Percentiles rank a stretch among this genome's conserved stretches.
Conservation (phyloP, 2,888 invertebrate species). For the Caenorhabditis sp. region DNA sequence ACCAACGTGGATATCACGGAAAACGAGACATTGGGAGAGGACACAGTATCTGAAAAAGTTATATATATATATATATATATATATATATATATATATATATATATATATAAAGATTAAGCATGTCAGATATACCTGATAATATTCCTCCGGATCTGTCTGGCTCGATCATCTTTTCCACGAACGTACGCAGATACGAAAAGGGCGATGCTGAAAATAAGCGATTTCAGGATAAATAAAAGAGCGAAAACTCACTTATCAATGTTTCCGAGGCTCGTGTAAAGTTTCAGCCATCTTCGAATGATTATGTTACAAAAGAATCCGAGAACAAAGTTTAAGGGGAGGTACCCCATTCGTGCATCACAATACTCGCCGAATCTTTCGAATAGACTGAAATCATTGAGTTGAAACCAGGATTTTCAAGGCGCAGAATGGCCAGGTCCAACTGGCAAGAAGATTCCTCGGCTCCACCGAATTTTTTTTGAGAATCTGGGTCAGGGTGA, state of each 20-base stretch:
- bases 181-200: constrained; percentile 71
- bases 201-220: constrained; percentile 69
- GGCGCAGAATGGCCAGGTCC: too few relatives aligned
- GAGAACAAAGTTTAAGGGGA: constrained; percentile 76
- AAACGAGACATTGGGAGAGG: constrained; percentile 71
- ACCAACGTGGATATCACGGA: constrained; percentile 71
- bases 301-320: constrained; percentile 77
- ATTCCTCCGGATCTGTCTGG: constrained; percentile 73
- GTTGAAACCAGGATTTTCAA: too few relatives aligned
- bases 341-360: constrained; percentile 71
- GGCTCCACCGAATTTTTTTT: too few relatives aligned
- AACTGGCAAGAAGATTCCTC: too few relatives aligned
- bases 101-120: neutral
- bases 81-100: too few relatives aligned
- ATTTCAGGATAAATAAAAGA: neutral
- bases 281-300: constrained; percentile 69
- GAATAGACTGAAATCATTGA: constrained; percentile 65
- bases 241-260: constrained; percentile 66
- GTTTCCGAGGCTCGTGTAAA: constrained; percentile 68
- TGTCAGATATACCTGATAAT: constrained; percentile 69
- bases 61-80: too few relatives aligned
- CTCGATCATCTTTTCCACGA: constrained; percentile 72
- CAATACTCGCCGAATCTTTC: constrained; percentile 70
- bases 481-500: too few relatives aligned
- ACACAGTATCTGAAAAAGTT: constrained; percentile 69